Conservation (phyloP, 2,888 invertebrate genomes). For the Papilio gigon region DNA sequence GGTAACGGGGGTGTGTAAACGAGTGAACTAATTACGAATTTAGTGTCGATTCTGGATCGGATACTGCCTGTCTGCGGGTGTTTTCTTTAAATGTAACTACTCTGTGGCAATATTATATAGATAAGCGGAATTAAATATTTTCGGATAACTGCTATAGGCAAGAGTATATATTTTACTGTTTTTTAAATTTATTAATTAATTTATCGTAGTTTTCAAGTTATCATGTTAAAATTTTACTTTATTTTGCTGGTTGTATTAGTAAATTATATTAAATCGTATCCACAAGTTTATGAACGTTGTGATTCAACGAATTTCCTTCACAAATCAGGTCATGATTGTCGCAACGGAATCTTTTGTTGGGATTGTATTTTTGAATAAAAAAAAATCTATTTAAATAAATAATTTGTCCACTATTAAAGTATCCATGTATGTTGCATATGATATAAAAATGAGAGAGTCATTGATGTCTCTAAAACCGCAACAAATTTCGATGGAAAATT, state of each 20-base stretch:
- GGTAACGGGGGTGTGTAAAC: conserved; percentile 42
- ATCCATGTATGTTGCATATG: neutral
- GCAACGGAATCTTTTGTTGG: conserved; percentile 17
- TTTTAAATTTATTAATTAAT: neutral
- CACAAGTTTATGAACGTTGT: conserved; percentile 4
- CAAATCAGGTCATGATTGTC: conserved; percentile 30
- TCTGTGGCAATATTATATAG: conserved; percentile 46
- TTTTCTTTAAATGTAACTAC: conserved; percentile 49
- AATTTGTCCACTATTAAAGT: neutral
- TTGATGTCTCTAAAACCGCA: neutral
- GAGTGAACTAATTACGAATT: conserved; percentile 57
- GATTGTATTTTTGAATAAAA: conserved; percentile 25
- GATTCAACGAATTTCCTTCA: neutral
- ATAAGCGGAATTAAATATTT: conserved; percentile 40
- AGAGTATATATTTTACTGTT: no score
- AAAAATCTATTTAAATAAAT: no score
- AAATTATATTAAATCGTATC: neutral
- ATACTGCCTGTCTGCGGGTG: conserved; percentile 58
- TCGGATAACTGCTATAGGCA: neutral
- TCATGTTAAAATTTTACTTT: neutral
- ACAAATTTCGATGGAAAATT: no score
- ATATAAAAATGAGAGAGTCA: neutral
- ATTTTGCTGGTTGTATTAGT: neutral
- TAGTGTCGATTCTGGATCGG: conserved; percentile 56
- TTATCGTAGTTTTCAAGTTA: neutral